phyloP scores from a whole-genome alignment of 2,888 invertebrate species.

The Andrena trimmerana region DNA sequence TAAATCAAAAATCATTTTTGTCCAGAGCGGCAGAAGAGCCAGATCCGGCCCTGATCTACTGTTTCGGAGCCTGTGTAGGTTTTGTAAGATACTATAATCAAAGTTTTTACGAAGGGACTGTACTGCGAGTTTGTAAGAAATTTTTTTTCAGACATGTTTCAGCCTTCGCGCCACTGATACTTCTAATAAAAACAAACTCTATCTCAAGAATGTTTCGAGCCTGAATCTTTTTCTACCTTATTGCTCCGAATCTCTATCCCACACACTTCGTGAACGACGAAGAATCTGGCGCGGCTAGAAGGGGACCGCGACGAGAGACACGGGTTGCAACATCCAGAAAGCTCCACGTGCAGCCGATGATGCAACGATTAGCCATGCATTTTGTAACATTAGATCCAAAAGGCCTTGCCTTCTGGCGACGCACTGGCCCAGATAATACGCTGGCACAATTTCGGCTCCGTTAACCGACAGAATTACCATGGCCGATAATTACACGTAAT shows the following conservation, averaged over 20 bases:
- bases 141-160: no score
- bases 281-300: neutral
- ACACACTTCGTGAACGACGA: conserved; percentile 4
- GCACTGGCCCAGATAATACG: conserved; percentile 51
- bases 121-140: no score
- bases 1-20: no score
- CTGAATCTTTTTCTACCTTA: conserved; percentile 38
- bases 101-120: no score
- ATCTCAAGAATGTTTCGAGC: neutral
- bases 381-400: conserved; percentile 61
- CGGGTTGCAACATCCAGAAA: conserved; percentile 70
- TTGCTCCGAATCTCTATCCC: neutral
- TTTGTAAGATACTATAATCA: no score
- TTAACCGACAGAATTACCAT: conserved; percentile 5
- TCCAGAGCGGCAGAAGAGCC: no score
- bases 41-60: no score
- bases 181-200: no score
- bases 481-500: conserved; percentile 19
- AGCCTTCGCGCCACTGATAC: no score
- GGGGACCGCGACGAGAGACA: conserved; percentile 16
- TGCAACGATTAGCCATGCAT: conserved; percentile 68
- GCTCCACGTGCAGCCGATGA: conserved; percentile 73
- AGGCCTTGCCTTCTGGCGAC: conserved; percentile 41
- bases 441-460: conserved; percentile 15
- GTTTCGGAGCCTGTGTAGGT: no score